These are phyloP conservation scores for Crotophaga sulcirostris DNA, from an alignment of 2,113 vertebrate genomes.

Conservation along the genomic window DNA sequence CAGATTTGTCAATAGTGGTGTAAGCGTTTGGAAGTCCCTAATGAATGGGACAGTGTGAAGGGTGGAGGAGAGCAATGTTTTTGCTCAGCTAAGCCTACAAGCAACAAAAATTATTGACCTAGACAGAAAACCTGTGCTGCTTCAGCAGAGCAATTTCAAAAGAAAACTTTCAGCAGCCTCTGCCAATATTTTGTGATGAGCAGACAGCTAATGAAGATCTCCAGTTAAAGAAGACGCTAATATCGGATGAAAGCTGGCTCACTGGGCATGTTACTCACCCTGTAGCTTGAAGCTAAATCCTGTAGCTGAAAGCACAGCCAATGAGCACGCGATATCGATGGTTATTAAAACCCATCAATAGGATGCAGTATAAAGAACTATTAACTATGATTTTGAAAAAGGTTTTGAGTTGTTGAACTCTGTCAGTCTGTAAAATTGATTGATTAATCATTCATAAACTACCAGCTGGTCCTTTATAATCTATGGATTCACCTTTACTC, in stretches of 20 bases:
- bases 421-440: neutral
- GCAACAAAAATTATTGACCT: neutral
- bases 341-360: neutral
- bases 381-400: neutral
- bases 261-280: neutral
- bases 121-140: neutral
- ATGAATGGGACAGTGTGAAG: neutral
- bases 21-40: neutral
- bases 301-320: neutral
- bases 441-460: neutral
- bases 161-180: neutral
- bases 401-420: neutral
- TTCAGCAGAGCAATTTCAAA: neutral
- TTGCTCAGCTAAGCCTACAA: slow-evolving; percentile 6
- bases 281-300: neutral
- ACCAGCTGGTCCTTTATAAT: neutral
- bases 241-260: neutral
- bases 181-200: neutral
- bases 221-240: neutral
- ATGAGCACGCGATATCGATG: fast-evolving
- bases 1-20: neutral
- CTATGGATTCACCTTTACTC: neutral
- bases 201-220: neutral
- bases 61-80: neutral
- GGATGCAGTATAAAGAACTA: neutral